These are phyloP conservation scores for Lepisosteus oculatus DNA, from an alignment of 2,113 vertebrate genomes.

Conservation along the genomic window DNA sequence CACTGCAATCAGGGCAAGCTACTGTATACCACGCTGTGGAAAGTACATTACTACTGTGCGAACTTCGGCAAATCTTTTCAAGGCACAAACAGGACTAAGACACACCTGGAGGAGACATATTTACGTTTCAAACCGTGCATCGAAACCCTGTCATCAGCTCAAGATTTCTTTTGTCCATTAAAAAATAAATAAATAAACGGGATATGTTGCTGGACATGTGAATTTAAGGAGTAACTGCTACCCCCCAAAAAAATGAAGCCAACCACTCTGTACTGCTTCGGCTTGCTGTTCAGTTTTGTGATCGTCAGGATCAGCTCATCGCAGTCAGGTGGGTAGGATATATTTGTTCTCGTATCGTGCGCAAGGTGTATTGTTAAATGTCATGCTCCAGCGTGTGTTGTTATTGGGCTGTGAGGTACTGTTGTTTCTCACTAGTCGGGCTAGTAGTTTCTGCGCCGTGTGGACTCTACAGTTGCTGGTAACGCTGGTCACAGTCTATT, in stretches of 20 bases:
- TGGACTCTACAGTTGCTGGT: no score
- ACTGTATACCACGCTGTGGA: slow-evolving; percentile 42
- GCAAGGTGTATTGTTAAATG: slow-evolving; percentile 32
- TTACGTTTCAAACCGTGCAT: not conserved
- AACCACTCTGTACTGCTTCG: slow-evolving; percentile 66
- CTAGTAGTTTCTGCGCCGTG: no score
- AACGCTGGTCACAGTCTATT: no score
- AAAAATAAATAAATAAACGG: slow-evolving; percentile 16
- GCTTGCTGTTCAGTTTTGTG: slow-evolving; percentile 68
- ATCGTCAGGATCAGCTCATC: slow-evolving; percentile 68
- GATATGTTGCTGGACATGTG: slow-evolving; percentile 70
- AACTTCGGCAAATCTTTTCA: not conserved
- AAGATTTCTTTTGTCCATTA: no score
- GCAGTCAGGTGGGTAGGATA: slow-evolving; percentile 82
- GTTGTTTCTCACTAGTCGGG: no score
- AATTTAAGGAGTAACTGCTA: slow-evolving; percentile 60
- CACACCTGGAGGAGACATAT: slow-evolving; percentile 30
- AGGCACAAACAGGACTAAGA: slow-evolving; percentile 17
- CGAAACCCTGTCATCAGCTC: slow-evolving; percentile 27
- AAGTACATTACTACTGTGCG: slow-evolving; percentile 28
- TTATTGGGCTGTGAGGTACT: not conserved
- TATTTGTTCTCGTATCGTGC: slow-evolving; percentile 32
- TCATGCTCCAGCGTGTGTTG: not conserved
- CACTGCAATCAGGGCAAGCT: slow-evolving; percentile 53
- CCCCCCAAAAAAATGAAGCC: slow-evolving; percentile 59